Evolutionary conservation across 2,113 vertebrate genomes (phyloP).

Genomic region (Ctenomys sociabilis): DNA sequence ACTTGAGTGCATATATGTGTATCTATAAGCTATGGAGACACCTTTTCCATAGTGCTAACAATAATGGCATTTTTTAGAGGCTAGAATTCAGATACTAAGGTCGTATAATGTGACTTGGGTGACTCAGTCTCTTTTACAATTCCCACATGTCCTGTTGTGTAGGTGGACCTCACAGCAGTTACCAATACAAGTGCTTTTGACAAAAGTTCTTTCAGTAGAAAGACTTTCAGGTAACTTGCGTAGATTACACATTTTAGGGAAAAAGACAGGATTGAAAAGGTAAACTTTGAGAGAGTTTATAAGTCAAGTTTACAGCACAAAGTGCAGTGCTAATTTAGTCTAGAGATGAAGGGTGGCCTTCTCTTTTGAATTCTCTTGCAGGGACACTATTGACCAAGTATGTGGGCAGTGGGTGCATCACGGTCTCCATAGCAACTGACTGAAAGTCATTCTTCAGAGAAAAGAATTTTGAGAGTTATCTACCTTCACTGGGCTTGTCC

Average conservation of each 20-base stretch:
- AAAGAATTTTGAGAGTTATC: neutral
- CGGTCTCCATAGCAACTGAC: neutral
- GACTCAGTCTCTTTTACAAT: neutral
- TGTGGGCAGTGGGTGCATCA: accelerated
- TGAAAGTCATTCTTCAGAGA: neutral
- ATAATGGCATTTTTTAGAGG: neutral
- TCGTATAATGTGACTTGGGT: neutral
- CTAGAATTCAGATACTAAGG: neutral
- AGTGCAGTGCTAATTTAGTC: neutral
- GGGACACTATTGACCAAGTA: neutral
- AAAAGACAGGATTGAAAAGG: neutral
- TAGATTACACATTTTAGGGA: neutral
- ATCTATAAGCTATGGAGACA: neutral
- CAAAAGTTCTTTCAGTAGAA: too few relatives aligned
- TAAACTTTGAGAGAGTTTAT: neutral
- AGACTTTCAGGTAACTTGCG: neutral
- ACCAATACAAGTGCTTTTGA: neutral
- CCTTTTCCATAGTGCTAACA: neutral
- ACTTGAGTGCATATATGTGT: neutral
- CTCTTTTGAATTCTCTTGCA: neutral
- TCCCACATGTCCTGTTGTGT: neutral
- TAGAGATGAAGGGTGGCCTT: neutral
- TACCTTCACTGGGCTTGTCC: neutral
- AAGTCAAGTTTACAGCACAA: neutral
- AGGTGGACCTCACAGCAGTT: neutral